Evolutionary conservation across 2,797 vertebrate genomes (phyloP), one percentile per base, ranked within the genome.

Genomic region (Holocentrus rufus): DNA sequence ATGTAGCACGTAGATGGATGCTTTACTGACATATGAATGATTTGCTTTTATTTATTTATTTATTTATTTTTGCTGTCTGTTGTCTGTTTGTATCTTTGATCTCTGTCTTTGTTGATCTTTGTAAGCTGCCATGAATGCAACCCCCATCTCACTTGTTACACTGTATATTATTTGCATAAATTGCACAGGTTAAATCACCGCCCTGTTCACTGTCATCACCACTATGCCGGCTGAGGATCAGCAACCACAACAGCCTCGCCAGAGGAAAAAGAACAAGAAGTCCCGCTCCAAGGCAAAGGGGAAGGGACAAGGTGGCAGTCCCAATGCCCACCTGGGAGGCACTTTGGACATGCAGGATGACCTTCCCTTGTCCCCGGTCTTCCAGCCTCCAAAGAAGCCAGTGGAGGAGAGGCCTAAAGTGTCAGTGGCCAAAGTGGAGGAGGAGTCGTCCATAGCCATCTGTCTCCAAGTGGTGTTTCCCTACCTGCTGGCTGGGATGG

Each of bases 401-500:
- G 81, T 57, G 2, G 93, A 92, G 80, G 90, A 87, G 77, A 90
- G 57, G 74, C 84, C 66, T 0, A 96, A 93, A 79, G 87, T 61
- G 0, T 49, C 88, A 0, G 91, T 93, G 64, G 87, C 86, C 53
- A 94, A 94, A 80, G 74, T 86, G 2, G 88, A 85, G 57, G 95
- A 95, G 57, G 98, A 99, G 87, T 95, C 95, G 0, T 89, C 94
- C 14, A 0, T 89, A 4, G 80, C 93, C 13, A 95, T 99, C 53
- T 94, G 94, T 73, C 91, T 96, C 0, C 96, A 99, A 90, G 96
- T 98, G 83, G 25, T 95, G 15, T 88, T 96, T 64, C 97, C 97
- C 0, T 99, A 97, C 90, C 76, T 97, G 81, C 88, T 97, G 60
- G 97, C 97, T n/a, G 98, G 97, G 63, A 94, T 98, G 90, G 98